phyloP scores from a whole-genome alignment of 2,888 invertebrate genomes.

The Formica aserva region DNA sequence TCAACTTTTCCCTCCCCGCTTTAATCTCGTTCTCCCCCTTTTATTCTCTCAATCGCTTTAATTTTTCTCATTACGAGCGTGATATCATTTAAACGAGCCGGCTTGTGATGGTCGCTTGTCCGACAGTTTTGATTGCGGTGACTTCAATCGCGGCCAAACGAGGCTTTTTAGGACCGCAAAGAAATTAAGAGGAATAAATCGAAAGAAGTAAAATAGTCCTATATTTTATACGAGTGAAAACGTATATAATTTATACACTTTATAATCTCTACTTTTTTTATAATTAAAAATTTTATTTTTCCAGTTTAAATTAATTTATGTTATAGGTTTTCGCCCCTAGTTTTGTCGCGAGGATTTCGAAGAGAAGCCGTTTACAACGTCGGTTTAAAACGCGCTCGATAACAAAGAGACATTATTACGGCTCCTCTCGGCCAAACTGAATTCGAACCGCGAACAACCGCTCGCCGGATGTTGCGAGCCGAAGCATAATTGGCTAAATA shows the following conservation, averaged over 20 bases:
- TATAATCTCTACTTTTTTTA: not conserved
- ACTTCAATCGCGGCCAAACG: not conserved
- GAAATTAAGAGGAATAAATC: not conserved
- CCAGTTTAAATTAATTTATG: not conserved
- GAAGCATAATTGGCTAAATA: constrained; percentile 58
- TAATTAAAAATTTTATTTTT: not conserved
- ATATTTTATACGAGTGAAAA: not conserved
- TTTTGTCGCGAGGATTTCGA: not conserved
- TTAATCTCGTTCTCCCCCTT: constrained; percentile 31
- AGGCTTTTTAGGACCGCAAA: not conserved
- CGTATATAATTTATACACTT: not conserved
- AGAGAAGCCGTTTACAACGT: not conserved
- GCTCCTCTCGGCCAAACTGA: constrained; percentile 31
- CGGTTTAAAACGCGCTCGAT: constrained; percentile 19
- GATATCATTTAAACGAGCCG: constrained; percentile 41
- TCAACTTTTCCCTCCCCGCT: constrained; percentile 36
- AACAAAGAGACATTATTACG: constrained; percentile 30
- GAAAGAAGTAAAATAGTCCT: not conserved
- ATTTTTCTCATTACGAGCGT: constrained; percentile 49
- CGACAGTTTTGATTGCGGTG: constrained; percentile 43
- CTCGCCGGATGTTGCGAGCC: constrained; percentile 37
- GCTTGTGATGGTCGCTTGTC: constrained; percentile 28
- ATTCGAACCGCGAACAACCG: constrained; percentile 46
- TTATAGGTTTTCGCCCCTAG: not conserved
- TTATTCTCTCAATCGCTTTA: constrained; percentile 43